Conservation (phyloP, 2,888 invertebrate species). For the Dryobota labecula region DNA sequence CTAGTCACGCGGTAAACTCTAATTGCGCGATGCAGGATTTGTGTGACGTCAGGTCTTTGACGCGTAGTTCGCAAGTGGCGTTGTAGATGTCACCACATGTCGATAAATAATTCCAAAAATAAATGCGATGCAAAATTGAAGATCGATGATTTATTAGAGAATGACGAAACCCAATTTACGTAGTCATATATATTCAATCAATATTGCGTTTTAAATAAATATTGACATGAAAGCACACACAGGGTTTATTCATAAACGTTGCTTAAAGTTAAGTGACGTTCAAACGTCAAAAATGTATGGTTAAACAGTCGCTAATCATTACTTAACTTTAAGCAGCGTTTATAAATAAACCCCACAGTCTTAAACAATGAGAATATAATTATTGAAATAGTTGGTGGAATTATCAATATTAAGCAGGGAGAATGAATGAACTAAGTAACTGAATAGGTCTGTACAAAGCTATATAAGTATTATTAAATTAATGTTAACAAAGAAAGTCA, state of each 20-base stretch:
- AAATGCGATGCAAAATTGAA: background rate
- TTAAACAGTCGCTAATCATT: too few species aligned
- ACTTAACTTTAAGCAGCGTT: too few species aligned
- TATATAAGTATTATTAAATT: background rate
- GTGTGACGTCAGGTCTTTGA: too few species aligned
- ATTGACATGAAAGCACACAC: background rate
- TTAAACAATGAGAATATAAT: constrained; percentile 5
- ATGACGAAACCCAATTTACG: background rate
- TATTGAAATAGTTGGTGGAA: constrained; percentile 1
- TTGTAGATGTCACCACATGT: too few species aligned
- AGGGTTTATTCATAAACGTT: too few species aligned
- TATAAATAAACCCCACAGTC: too few species aligned
- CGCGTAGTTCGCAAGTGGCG: too few species aligned
- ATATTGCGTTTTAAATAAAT: background rate
- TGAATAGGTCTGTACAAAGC: background rate
- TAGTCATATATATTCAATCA: background rate
- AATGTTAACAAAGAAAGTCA: background rate
- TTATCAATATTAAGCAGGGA: background rate
- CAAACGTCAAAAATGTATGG: too few species aligned
- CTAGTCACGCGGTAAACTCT: too few species aligned
- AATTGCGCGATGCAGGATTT: too few species aligned
- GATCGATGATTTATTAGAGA: background rate
- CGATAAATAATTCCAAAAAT: too few species aligned
- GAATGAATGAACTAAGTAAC: background rate
- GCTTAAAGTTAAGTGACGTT: too few species aligned